Evolutionary conservation across 2,113 vertebrate species (phyloP), one percentile per base, ranked within the genome.

Genomic region (Phaethornis superciliosus): DNA sequence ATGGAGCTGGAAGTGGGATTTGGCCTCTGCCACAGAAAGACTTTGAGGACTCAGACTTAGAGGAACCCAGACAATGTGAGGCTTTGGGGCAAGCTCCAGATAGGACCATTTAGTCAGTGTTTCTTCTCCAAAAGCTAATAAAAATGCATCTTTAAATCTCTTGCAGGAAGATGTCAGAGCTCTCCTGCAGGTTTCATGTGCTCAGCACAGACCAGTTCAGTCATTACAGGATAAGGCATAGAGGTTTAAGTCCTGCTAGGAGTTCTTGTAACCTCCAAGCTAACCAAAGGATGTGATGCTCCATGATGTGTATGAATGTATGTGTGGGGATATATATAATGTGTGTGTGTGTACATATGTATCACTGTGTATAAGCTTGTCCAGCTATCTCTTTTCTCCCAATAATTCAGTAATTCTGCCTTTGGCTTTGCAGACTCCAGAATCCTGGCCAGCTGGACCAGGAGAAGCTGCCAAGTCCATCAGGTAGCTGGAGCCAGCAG

Each of bases 401-500:
- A 49, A 47, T 90, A 95, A 96, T 79, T 94, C 93, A 42, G 67
- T 70, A 92, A 95, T 87, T 85, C 90, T 92, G 83, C 83, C 84
- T 96, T 96, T 22, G 27, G 92, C 92, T 94, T 97, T 93, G 60
- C 93, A 96, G 95, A 81, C 94, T 77, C 49, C 90, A 95, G 96
- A 95, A 95, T 91, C 69, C 78, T 49, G 85, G 97, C 97, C 96
- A 97, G 96, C 83, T 93, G 46, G 72, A 87, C 32, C 90, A 80
- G 58, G 42, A 95, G 68, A 81, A 68, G 52, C 85, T 95, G 97
- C 97, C 97, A 97, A 96, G 85, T 83, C 85, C 74, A 0, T 93
- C 92, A 82, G 89, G 92, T 90, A 89, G 80, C 67, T 88, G 94
- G 33, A 96, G 96, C 96, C 96, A 97, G 94, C 92, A 95, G 95